phyloP scores from a whole-genome alignment of 2,113 vertebrate genomes.

The Falcunculus frontatus region DNA sequence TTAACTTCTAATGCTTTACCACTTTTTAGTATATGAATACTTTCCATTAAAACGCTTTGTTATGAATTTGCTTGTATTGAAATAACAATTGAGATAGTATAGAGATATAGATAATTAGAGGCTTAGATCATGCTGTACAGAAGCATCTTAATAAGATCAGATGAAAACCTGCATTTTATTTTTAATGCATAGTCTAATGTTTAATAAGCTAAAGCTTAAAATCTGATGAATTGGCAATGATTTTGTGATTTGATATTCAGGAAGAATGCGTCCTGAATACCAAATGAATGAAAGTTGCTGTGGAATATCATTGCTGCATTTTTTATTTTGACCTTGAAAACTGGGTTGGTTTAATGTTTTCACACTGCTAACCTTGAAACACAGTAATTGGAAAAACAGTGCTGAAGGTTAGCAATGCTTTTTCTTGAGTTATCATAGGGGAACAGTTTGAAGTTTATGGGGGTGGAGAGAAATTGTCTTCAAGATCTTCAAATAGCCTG shows the following conservation, averaged over 20 bases:
- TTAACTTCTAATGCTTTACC: background rate
- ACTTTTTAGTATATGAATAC: background rate
- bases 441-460: background rate
- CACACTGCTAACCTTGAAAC: background rate
- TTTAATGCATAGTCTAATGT: background rate
- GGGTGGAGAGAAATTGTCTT: background rate
- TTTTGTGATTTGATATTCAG: slow-evolving; percentile 38
- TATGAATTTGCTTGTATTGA: background rate
- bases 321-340: slow-evolving; percentile 31
- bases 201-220: slow-evolving; percentile 33
- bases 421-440: background rate
- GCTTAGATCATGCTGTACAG: background rate
- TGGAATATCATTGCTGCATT: background rate
- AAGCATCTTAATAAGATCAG: slow-evolving; percentile 10
- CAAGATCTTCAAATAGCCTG: background rate
- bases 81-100: background rate
- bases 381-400: background rate
- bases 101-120: background rate
- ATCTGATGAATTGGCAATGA: slow-evolving; percentile 45
- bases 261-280: background rate
- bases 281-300: background rate
- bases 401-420: background rate
- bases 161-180: background rate
- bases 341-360: background rate
- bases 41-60: background rate